Base-by-base conservation (phyloP, 2,797 vertebrate genomes). In the Remorina albescens region DNA sequence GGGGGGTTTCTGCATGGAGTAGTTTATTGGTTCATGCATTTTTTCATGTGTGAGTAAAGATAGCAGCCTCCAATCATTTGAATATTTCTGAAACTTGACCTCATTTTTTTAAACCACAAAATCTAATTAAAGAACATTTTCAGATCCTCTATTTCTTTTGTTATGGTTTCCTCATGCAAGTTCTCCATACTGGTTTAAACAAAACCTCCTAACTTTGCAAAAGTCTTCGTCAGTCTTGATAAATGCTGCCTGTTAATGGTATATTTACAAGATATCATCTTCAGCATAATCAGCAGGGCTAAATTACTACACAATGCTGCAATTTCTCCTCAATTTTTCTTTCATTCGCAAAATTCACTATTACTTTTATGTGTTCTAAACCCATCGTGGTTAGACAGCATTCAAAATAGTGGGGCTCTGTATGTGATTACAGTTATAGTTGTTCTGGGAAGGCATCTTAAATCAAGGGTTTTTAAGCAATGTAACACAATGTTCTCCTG, bases 61-160 rank as follows among this genome's bases (percentile, higher is more conserved):
- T 10, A 54, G 8, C 13, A 55, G 26, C 9, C 28, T 60, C 18
- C 16, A 71, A 13, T 39, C 8, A 62, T 62, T 55, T 78, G 37
- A 37, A 26, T 36, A 28, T 66, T 44, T 12, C 23, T 13, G 12
- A 5, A 1, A 7, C n/a, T 30, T 50, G 44, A 57, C 12, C 18
- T 58, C 25, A 32, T 50, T 69, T 49, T 68, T 23, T 49, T 7
- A 37, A 28, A 7, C 42, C n/a, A n/a, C n/a, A n/a, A n/a, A 44
- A 9, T 6, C 8, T 44, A 4, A 19, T 39, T 9, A 59, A 28
- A 39, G 7, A 66, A 11, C 2, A 0, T 23, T 16, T 37, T 21
- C n/a, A 4, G 37, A 25, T 61, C 37, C 9, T 25, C 5, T 12
- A 12, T 8, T 32, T n/a, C 23, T 44, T 32, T 34, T 32, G 21